A percentile compares a stretch with the other conserved stretches of the same genome.
Evolutionary conservation across 1,140 invertebrate genomes (phyloP).

Genomic region (Dryas iulia): DNA sequence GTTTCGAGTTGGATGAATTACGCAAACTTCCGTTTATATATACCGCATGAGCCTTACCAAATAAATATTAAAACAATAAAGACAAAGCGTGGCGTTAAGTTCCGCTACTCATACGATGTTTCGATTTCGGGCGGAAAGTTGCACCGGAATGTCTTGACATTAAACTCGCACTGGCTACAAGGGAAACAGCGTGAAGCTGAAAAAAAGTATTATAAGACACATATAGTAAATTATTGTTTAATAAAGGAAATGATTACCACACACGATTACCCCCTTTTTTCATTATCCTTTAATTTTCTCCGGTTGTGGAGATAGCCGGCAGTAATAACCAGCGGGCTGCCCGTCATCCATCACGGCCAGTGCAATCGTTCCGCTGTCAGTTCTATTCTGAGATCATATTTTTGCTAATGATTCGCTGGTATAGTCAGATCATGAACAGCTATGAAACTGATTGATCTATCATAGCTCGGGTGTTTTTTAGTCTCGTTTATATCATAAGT

Average conservation of each 20-base stretch:
- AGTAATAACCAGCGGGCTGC: slow-evolving; percentile 62
- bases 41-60: too few species aligned
- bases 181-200: too few species aligned
- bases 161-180: too few species aligned
- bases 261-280: slow-evolving; percentile 46
- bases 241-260: slow-evolving; percentile 19
- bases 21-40: not conserved
- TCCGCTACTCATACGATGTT: too few species aligned
- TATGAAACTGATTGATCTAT: not conserved
- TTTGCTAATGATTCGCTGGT: slow-evolving; percentile 74
- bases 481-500: slow-evolving; percentile 9
- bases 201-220: not conserved
- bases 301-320: slow-evolving; percentile 55
- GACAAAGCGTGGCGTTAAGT: too few species aligned
- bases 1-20: not conserved
- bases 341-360: slow-evolving; percentile 72
- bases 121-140: too few species aligned
- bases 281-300: slow-evolving; percentile 53
- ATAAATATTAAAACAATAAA: too few species aligned
- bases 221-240: not conserved
- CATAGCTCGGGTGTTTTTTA: not conserved
- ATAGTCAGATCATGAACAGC: slow-evolving; percentile 51
- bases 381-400: slow-evolving; percentile 68
- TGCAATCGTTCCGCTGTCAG: slow-evolving; percentile 77
- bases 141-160: too few species aligned